phyloP scores from a whole-genome alignment of 37 sponge, comb jelly and placozoan genomes.

The Halichondria panicea region DNA sequence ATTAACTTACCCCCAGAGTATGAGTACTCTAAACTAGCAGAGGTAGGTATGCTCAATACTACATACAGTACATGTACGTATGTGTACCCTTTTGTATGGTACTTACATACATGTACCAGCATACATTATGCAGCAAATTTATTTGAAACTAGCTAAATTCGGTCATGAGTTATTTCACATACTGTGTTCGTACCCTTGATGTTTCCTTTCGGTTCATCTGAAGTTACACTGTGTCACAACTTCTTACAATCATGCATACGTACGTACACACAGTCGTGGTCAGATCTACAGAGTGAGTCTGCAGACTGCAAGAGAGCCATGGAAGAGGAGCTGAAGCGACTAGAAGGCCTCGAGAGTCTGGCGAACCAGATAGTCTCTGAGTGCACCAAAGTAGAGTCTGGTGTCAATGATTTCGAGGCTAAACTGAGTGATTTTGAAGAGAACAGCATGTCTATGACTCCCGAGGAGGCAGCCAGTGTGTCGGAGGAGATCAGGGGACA shows the following conservation, averaged over 20 bases:
- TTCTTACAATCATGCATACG: no score
- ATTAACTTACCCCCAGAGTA: conserved; percentile 29
- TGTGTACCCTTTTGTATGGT: no score
- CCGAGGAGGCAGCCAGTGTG: conserved; percentile 2
- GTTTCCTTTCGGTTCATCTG: no score
- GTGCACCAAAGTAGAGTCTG: conserved; percentile 2
- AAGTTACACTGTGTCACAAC: no score
- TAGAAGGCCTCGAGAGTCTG: conserved; percentile 14
- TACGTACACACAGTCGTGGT: no score
- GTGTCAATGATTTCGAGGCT: conserved; percentile 8
- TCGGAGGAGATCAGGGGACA: conserved; percentile 17
- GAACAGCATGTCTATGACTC: conserved; percentile 14
- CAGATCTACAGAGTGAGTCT: conserved; percentile 3
- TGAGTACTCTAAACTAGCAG: conserved; percentile 14
- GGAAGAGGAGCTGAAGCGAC: conserved; percentile 51
- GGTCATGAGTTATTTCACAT: no score
- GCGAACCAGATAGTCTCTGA: conserved; percentile 17
- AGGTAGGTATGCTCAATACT: conserved; percentile 2
- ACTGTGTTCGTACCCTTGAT: no score
- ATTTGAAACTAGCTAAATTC: no score
- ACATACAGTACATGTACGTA: no score
- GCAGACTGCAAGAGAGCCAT: conserved; percentile 47
- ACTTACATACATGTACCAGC: no score
- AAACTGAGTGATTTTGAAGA: conserved; percentile 25
- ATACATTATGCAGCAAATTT: no score